Base-by-base conservation (phyloP, 2,113 vertebrate genomes). In the Carassius gibelio region DNA sequence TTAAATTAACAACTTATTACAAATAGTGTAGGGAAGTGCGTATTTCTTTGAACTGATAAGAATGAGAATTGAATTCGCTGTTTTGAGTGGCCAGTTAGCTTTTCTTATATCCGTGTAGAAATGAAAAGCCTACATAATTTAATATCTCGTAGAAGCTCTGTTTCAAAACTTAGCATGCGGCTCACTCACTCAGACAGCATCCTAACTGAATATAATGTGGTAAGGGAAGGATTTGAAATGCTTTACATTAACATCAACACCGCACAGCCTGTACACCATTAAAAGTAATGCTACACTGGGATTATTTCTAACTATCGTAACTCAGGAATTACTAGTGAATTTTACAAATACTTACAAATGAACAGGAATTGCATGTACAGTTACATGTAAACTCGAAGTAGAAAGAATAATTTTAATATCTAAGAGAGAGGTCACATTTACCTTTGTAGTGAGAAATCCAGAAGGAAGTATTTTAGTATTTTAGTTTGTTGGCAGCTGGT, bases 401-500 rank as follows among this genome's bases (percentile, higher is more conserved):
- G 30, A 30, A 30, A 30, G 30, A 30, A 30, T 30, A 30, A 0
- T 30, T 30, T 30, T 30, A 26, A 26, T 30, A 30, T 30, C 30
- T 30, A 30, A 30, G 30, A 30, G 30, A 30, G 30, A 30, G 30
- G 30, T 30, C 30, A 30, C 30, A 30, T 30, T 30, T 30, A 30
- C 30, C 30, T 30, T 30, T 30, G 30, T 30, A 30, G 30, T 30
- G 30, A 30, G 30, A 30, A 30, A 1, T 30, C 30, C 30, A 1
- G 30, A 1, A 30, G 68, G 61, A 69, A 34, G 21, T 7, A 85
- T 72, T 87, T 84, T 26, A 72, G 78, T 80, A 71, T 83, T 26
- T 26, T 57, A 69, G 69, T 81, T 80, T 80, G 81, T 82, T 88
- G 85, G 87, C 87, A 87, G 90, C 64, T 85, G 80, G 83, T 80